Base-by-base conservation (phyloP, 2,888 invertebrate species). In the Agrenia bidenticulata region DNA sequence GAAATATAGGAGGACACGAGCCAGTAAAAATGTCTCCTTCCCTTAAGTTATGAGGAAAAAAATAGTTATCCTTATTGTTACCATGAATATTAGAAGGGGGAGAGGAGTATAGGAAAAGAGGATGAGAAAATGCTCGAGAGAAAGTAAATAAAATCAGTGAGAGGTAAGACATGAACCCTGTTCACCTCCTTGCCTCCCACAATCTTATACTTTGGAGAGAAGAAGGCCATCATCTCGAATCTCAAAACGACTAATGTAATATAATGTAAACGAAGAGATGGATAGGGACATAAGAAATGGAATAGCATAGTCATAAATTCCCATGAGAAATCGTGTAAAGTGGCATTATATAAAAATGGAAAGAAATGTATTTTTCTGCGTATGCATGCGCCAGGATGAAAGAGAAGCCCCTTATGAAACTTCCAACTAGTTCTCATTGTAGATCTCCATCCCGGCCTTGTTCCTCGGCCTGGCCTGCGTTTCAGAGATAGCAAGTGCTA, bases 261-360 rank as follows among this genome's bases (percentile, higher is more conserved):
- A 4, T 51, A 51, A 51, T 51, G 51, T 51, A 51, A 51, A 24
- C 21, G 4, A 23, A 7, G 51, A 51, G 15, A 21, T 45, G 45
- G n/a, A 21, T 5, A 45, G 21, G 45, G n/a, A 32, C 32, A 32
- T 32, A 21, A 21, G 21, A 15, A 21, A 45, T 19, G 45, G 45
- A 21, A 45, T n/a, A n/a, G 21, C 45, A 51, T 17, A 24, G 23
- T 23, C 5, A 71, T 71, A 71, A 69, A 71, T 71, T 69, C 71
- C 69, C 71, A 64, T 63, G 68, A 71, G 71, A 71, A 71, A 71
- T 71, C 71, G 62, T 71, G 66, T 62, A 69, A 71, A 71, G 71
- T 71, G 69, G 71, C 66, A 71, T 71, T 68, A 71, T 69, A 71
- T 69, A 71, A 69, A 66, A 71, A 68, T 66, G 68, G 60, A 32